Percentiles rank a stretch among this genome's conserved stretches.
These are phyloP conservation scores for Apis laboriosa DNA, from an alignment of 1,140 invertebrate species.

Conservation along the genomic window DNA sequence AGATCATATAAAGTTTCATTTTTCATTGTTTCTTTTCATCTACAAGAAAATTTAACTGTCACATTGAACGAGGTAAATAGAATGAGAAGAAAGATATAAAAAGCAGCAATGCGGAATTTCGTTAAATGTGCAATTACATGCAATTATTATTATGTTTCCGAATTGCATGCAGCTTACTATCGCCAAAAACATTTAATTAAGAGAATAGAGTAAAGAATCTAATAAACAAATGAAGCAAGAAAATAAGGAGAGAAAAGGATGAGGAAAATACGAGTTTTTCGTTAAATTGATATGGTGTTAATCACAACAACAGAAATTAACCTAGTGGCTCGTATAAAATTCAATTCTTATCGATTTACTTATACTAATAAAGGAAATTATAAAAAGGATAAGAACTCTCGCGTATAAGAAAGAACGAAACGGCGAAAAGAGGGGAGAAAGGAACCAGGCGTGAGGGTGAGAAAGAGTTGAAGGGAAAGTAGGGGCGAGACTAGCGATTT, in stretches of 20 bases:
- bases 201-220: neutral
- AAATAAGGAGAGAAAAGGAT: fast-evolving
- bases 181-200: neutral
- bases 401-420: neutral
- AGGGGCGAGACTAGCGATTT: slow-evolving; percentile 10
- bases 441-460: neutral
- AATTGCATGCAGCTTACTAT: too few relatives aligned
- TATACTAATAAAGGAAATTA: neutral
- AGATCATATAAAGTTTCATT: neutral
- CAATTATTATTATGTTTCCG: neutral
- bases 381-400: neutral
- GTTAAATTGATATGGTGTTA: neutral
- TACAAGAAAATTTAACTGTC: neutral
- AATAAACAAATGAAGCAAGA: neutral
- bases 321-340: neutral
- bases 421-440: neutral
- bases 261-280: neutral
- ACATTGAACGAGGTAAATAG: neutral
- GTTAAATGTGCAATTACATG: neutral
- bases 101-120: neutral
- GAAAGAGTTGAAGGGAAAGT: neutral
- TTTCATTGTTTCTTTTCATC: neutral
- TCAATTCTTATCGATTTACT: slow-evolving; percentile 11
- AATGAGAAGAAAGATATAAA: too few relatives aligned
- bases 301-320: neutral